A percentile compares a stretch with the other conserved stretches of the same genome.
These are phyloP conservation scores for Rhadinocentrus ornatus DNA, from an alignment of 2,797 vertebrate species.

Conservation along the genomic window DNA sequence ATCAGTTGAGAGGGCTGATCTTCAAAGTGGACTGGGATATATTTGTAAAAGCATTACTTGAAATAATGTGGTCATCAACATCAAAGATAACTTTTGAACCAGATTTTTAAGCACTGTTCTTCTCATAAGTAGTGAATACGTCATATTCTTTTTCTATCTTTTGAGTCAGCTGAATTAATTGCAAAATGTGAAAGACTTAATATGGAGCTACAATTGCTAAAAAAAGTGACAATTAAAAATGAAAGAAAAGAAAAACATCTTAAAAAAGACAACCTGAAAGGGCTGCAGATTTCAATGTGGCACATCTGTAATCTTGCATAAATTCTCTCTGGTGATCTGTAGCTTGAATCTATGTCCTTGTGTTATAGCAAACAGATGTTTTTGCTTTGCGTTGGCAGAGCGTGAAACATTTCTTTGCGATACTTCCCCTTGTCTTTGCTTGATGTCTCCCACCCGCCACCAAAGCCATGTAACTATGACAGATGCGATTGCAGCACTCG, in stretches of 20 bases:
- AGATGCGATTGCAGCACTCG: constrained; percentile 21
- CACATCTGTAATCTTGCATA: background rate
- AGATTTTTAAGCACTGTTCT: too few species aligned
- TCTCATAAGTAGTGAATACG: too few species aligned
- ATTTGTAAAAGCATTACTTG: too few species aligned
- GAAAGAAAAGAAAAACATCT: background rate
- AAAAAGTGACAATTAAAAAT: too few species aligned
- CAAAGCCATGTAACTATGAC: constrained; percentile 46
- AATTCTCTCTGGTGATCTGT: constrained; percentile 8
- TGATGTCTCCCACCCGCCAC: constrained; percentile 39
- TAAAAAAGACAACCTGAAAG: background rate
- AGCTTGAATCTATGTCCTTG: constrained; percentile 30
- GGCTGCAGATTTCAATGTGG: constrained; percentile 1
- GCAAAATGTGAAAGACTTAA: too few species aligned
- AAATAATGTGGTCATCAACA: too few species aligned
- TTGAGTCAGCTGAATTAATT: too few species aligned
- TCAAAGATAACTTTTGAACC: too few species aligned
- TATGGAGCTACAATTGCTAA: too few species aligned
- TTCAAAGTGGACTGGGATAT: too few species aligned
- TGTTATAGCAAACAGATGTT: constrained; percentile 56
- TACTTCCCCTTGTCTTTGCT: constrained; percentile 23
- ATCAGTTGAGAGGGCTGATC: too few species aligned
- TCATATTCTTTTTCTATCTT: too few species aligned
- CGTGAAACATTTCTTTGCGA: constrained; percentile 20
- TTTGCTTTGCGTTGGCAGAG: constrained; percentile 12